Percentiles rank a stretch among this genome's conserved stretches.
Evolutionary conservation across 2,797 vertebrate species (phyloP).

Genomic region (Eulemur mongoz): DNA sequence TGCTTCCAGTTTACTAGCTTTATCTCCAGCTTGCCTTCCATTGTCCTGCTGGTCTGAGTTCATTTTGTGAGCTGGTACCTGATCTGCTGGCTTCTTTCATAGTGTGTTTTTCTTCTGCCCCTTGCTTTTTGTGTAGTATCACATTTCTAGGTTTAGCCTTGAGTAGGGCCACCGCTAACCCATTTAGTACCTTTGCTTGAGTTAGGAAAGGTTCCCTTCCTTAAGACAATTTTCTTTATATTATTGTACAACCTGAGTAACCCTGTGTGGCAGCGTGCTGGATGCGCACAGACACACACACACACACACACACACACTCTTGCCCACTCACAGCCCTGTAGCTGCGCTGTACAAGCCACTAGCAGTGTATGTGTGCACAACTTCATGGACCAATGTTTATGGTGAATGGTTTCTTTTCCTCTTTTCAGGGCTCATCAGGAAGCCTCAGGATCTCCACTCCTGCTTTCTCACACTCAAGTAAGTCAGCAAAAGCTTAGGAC

Average conservation of each 20-base stretch:
- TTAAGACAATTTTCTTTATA: neutral
- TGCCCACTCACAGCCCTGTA: neutral
- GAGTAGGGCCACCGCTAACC: neutral
- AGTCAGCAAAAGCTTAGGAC: neutral
- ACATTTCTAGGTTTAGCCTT: neutral
- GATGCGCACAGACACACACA: neutral
- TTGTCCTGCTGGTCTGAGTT: neutral
- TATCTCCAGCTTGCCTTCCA: neutral
- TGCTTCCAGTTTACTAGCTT: neutral
- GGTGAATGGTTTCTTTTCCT: neutral
- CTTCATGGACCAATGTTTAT: neutral
- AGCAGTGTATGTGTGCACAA: neutral
- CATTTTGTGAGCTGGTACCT: neutral
- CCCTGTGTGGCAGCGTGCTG: neutral
- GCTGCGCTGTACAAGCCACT: fast-evolving
- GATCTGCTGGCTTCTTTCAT: neutral
- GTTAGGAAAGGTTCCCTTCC: neutral
- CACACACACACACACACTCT: no score
- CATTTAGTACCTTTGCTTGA: neutral
- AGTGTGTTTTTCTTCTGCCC: neutral
- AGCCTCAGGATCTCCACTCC: neutral
- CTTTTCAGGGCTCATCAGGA: neutral
- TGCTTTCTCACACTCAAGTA: neutral
- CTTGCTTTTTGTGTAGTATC: neutral
- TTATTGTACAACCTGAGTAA: neutral